These are phyloP conservation scores for Propithecus deckenii DNA, from an alignment of 2,797 vertebrate species.

Conservation along the genomic window DNA sequence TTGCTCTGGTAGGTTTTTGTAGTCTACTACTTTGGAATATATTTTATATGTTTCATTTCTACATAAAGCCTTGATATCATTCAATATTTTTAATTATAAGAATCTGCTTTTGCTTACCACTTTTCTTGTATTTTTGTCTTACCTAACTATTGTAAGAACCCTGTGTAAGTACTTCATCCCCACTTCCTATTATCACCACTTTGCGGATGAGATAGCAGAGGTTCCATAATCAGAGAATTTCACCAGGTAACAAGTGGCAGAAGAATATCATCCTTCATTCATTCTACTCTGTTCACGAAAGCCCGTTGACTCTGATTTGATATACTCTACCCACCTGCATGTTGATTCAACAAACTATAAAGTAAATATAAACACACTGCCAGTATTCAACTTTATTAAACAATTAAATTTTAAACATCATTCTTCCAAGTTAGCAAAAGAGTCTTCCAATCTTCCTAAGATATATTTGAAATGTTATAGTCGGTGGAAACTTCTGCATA, in stretches of 20 bases:
- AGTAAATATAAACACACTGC: background rate
- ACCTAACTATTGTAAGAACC: background rate
- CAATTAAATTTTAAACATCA: constrained; percentile 11
- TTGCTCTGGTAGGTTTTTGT: background rate
- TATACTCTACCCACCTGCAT: background rate
- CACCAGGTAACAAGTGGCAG: background rate
- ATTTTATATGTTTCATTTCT: background rate
- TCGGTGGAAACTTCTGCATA: constrained; percentile 46
- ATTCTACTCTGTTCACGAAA: background rate
- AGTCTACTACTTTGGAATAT: background rate
- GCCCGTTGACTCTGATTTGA: background rate
- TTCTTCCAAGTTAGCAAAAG: background rate
- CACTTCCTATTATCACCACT: background rate
- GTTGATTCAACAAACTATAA: background rate
- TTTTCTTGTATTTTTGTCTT: background rate
- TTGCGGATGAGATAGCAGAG: background rate
- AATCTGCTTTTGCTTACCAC: background rate
- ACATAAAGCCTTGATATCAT: background rate
- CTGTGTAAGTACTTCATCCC: background rate
- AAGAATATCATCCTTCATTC: background rate
- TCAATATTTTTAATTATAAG: background rate
- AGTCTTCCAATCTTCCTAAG: background rate
- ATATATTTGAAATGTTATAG: background rate
- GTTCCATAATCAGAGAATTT: background rate
- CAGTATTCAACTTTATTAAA: background rate